These are phyloP conservation scores for Podilymbus podiceps DNA, from an alignment of 2,113 vertebrate genomes.

Conservation along the genomic window DNA sequence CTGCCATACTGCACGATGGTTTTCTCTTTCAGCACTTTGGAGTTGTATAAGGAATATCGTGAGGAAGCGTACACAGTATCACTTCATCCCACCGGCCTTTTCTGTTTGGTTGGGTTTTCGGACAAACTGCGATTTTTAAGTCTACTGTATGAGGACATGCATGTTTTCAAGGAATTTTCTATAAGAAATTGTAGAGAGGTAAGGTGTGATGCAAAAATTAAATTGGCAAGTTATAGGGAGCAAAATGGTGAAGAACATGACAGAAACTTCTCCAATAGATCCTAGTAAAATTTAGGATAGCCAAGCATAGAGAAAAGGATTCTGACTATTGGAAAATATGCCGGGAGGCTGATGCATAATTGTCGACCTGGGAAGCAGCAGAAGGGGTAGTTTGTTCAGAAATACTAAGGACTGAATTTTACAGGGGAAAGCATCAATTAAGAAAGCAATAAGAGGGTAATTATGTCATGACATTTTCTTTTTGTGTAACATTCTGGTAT, in stretches of 20 bases:
- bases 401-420: neutral
- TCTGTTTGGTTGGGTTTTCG: conserved; percentile 88
- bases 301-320: neutral
- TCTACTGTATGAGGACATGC: conserved; percentile 88
- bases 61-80: conserved; percentile 87
- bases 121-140: conserved; percentile 91
- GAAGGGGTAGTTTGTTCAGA: neutral
- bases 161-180: conserved; percentile 86
- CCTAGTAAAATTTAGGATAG: neutral
- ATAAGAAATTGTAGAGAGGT: conserved; percentile 90
- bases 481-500: neutral
- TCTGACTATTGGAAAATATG: neutral
- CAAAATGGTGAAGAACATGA: neutral
- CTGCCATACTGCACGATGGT: neutral
- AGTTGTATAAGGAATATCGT: conserved; percentile 88
- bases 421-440: neutral
- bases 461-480: neutral
- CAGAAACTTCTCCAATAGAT: neutral
- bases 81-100: conserved; percentile 91
- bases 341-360: neutral
- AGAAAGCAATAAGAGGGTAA: neutral
- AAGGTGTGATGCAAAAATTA: neutral
- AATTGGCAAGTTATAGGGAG: neutral
- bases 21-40: conserved; percentile 78
- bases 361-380: neutral